Conservation (phyloP, 2,888 invertebrate genomes). For the Hedychridium roseum region DNA sequence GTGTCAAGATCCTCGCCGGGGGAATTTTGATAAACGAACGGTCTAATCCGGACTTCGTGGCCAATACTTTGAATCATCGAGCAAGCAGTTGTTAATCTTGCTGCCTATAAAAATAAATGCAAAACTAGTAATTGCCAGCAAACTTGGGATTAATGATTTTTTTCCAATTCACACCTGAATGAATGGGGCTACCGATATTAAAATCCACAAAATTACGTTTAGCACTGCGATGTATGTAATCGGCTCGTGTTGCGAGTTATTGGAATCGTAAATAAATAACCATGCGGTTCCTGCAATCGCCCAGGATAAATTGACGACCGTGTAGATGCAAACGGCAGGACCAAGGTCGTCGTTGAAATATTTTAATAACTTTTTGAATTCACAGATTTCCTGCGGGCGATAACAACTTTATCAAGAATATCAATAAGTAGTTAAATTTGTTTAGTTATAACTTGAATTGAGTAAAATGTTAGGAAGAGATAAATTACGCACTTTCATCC, state of each 20-base stretch:
- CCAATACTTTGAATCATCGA: slow-evolving; percentile 77
- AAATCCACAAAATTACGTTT: slow-evolving; percentile 72
- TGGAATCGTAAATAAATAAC: slow-evolving; percentile 71
- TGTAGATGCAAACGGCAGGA: slow-evolving; percentile 79
- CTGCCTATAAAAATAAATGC: slow-evolving; percentile 69
- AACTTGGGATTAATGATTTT: neutral
- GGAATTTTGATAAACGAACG: slow-evolving; percentile 82
- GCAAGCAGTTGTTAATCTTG: slow-evolving; percentile 77
- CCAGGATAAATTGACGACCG: slow-evolving; percentile 78
- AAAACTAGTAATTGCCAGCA: slow-evolving; percentile 8
- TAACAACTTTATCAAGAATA: slow-evolving; percentile 16
- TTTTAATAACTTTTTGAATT: slow-evolving; percentile 79
- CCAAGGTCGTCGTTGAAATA: slow-evolving; percentile 81
- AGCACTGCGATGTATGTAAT: slow-evolving; percentile 69
- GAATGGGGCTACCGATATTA: slow-evolving; percentile 74
- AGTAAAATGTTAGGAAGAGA: slow-evolving; percentile 4
- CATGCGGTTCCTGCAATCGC: slow-evolving; percentile 75
- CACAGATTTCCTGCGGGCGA: slow-evolving; percentile 75
- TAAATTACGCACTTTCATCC: slow-evolving; percentile 74
- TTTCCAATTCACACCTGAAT: slow-evolving; percentile 68
- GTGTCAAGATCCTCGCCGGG: slow-evolving; percentile 79
- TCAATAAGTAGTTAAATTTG: no score
- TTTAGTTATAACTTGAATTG: no score
- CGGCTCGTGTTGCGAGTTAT: slow-evolving; percentile 69
- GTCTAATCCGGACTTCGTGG: slow-evolving; percentile 79